Percentiles rank a stretch among this genome's conserved stretches.
Evolutionary conservation across 2,797 vertebrate species (phyloP).

Genomic region (Chaenodraco wilsoni): DNA sequence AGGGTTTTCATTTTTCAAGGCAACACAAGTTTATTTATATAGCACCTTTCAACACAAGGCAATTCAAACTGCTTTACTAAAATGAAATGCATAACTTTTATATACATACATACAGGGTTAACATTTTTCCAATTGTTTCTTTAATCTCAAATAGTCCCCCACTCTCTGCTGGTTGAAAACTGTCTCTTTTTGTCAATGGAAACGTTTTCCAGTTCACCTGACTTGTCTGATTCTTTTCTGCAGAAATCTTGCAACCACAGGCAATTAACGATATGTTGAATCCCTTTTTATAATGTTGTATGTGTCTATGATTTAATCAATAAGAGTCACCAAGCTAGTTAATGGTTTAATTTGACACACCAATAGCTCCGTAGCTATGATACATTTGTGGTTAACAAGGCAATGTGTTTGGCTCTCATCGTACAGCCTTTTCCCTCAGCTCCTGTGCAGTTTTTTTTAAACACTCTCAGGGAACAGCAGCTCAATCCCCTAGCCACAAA

Average conservation of each 20-base stretch:
- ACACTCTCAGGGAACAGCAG: constrained; percentile 28
- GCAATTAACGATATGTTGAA: constrained; percentile 8
- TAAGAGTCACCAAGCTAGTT: constrained; percentile 3
- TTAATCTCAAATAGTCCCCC: neutral
- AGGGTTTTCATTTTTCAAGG: no score
- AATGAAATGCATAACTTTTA: no score
- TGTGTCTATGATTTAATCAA: neutral
- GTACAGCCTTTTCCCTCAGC: constrained; percentile 13
- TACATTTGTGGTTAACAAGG: constrained; percentile 16
- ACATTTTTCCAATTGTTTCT: neutral
- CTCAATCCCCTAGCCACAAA: constrained; percentile 63
- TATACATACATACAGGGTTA: no score
- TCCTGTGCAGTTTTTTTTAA: constrained; percentile 24
- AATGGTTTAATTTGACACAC: neutral
- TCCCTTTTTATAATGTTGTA: neutral
- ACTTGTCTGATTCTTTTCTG: neutral
- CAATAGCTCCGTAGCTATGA: constrained; percentile 5
- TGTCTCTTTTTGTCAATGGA: no score
- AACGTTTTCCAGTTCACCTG: neutral
- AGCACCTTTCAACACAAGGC: no score
- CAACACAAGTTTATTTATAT: no score
- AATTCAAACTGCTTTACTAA: no score
- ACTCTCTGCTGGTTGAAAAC: neutral
- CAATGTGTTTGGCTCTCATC: constrained; percentile 12
- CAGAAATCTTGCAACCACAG: neutral